A percentile compares a stretch with the other conserved stretches of the same genome.
These are phyloP conservation scores for Dinoponera quadriceps DNA, from an alignment of 1,140 invertebrate species.

Conservation along the genomic window DNA sequence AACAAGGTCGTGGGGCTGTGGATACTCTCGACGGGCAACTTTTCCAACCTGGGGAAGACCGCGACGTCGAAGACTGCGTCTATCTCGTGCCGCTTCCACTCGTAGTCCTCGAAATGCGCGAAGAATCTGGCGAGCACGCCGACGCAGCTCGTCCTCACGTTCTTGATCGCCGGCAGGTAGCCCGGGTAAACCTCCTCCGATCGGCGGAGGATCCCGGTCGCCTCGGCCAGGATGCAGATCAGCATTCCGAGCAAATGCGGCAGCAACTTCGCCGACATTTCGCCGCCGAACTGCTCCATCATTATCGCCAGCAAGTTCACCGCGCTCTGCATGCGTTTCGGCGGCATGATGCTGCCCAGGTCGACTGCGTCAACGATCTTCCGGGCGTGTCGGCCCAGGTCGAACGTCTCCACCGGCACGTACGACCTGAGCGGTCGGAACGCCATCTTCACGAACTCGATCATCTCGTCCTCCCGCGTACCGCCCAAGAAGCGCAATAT, in stretches of 20 bases:
- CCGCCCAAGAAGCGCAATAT: slow-evolving; percentile 95
- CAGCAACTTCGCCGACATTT: slow-evolving; percentile 89
- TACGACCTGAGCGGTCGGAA: slow-evolving; percentile 91
- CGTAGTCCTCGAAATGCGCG: slow-evolving; percentile 91
- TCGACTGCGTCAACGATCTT: slow-evolving; percentile 85
- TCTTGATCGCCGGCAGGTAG: slow-evolving; percentile 89
- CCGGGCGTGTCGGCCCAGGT: slow-evolving; percentile 83
- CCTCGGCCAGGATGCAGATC: slow-evolving; percentile 89
- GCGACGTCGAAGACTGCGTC: slow-evolving; percentile 91
- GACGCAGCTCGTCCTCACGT: slow-evolving; percentile 88
- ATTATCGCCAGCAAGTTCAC: slow-evolving; percentile 92
- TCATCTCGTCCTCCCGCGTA: slow-evolving; percentile 91
- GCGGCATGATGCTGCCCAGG: slow-evolving; percentile 88
- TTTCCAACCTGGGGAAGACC: slow-evolving; percentile 93
- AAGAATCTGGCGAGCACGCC: slow-evolving; percentile 91
- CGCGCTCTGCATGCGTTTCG: slow-evolving; percentile 91
- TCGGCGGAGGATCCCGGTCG: slow-evolving; percentile 87
- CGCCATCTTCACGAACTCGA: slow-evolving; percentile 93
- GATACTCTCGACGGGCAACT: slow-evolving; percentile 92
- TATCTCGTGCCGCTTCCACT: slow-evolving; percentile 90
- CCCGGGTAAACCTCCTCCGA: slow-evolving; percentile 87
- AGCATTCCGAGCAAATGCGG: slow-evolving; percentile 90
- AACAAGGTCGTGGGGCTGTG: slow-evolving; percentile 93
- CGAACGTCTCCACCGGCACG: slow-evolving; percentile 84
- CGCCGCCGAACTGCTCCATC: slow-evolving; percentile 94